Percentiles rank a stretch among this genome's conserved stretches.
phyloP scores from a whole-genome alignment of 2,888 invertebrate genomes.

The Pseudoips prasinana region DNA sequence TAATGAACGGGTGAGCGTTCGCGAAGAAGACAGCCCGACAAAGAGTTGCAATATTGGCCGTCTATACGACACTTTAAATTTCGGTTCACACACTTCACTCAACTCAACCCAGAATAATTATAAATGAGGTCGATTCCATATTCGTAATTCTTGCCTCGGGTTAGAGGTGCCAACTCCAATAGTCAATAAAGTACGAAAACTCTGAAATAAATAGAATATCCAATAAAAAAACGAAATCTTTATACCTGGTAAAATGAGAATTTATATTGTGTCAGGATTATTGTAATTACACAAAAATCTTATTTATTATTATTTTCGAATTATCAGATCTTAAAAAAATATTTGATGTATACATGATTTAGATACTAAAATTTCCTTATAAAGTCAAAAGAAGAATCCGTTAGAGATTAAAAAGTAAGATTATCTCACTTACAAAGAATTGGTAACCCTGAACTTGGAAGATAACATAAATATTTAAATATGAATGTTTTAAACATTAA shows the following conservation, averaged over 20 bases:
- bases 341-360: too few relatives aligned
- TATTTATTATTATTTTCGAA: too few relatives aligned
- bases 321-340: too few relatives aligned
- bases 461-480: constrained; percentile 20
- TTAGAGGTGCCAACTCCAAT: not conserved
- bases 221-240: too few relatives aligned
- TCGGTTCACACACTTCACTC: constrained; percentile 29
- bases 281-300: too few relatives aligned
- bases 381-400: too few relatives aligned
- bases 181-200: not conserved
- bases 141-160: constrained; percentile 31
- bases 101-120: constrained; percentile 29
- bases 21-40: constrained; percentile 64
- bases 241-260: too few relatives aligned
- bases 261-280: too few relatives aligned
- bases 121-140: constrained; percentile 40
- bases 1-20: constrained; percentile 65
- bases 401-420: too few relatives aligned
- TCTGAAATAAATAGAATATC: not conserved
- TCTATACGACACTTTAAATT: constrained; percentile 28
- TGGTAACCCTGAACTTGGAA: too few relatives aligned
- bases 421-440: too few relatives aligned
- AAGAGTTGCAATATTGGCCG: constrained; percentile 34
- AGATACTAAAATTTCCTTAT: too few relatives aligned
- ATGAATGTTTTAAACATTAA: constrained; percentile 23